Evolutionary conservation across 1,140 invertebrate genomes (phyloP), one percentile per base, ranked within the genome.

Genomic region (Brachionus rubens): DNA sequence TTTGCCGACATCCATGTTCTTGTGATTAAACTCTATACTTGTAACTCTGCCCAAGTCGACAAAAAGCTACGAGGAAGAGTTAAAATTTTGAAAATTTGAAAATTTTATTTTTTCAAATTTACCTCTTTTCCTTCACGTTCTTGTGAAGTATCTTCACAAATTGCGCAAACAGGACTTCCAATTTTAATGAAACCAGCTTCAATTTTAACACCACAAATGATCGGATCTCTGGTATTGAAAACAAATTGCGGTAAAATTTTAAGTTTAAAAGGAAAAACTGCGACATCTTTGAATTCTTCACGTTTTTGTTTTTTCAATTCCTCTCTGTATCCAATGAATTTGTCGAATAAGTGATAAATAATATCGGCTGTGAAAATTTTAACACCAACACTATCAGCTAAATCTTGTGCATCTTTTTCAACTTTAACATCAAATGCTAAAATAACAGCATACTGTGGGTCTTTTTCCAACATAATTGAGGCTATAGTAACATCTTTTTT

Each of bases 401-500:
- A 85, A 82, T 98, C 94, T 86, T 99, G 95, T 0, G 96, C 96
- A 81, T 99, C 97, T 75, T 91, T 88, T 82, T 99, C 96, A 30
- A 99, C 90, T 86, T 96, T 97, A 0, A 99, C 96, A 86, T 99
- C 96, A 84, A 99, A 99, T 0, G 97, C 97, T 77, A 99, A 88
- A 83, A 99, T 99, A 30, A 93, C 93, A 26, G 97, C 96, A 86
- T 86, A 95, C 90, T 98, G 94, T 54, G 90, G 90, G 81, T 98
- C 94, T 84, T 98, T 94, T 84, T 99, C 96, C 86, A 99, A 84
- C 97, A 99, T 99, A 70, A 93, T 93, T 5, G 96, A 98, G 1
- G 96, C 96, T 85, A 95, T 98, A 92, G 98, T 98, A 1, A 99
- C 94, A 85, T 99, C 97, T 81, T 93, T 94, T 83, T 97, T 99